phyloP scores from a whole-genome alignment of 1,140 invertebrate genomes.

The Drosophila fuyamai region DNA sequence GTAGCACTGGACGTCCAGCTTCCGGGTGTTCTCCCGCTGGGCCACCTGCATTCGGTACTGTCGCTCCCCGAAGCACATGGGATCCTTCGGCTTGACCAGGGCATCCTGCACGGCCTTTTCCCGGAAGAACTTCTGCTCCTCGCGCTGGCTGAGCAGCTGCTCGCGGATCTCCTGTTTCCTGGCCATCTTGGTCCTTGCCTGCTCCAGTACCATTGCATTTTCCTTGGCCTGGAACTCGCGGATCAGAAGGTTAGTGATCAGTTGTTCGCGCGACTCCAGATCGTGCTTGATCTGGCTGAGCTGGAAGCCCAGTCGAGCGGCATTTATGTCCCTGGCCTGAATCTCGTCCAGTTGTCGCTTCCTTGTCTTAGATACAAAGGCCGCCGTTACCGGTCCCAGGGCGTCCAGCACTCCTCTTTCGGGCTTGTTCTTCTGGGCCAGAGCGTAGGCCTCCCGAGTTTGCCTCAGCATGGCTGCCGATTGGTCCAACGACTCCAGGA shows the following conservation, averaged over 20 bases:
- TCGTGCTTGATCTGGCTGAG: constrained; percentile 40
- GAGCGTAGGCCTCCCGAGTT: not conserved
- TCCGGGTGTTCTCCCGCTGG: not conserved
- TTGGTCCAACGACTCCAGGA: constrained; percentile 40
- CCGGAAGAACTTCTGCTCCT: constrained; percentile 50
- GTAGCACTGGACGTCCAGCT: constrained; percentile 7
- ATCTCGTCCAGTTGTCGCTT: constrained; percentile 12
- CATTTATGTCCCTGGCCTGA: constrained; percentile 37
- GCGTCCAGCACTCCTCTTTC: constrained; percentile 56
- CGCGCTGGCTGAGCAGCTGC: constrained; percentile 45
- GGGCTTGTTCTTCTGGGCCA: not conserved
- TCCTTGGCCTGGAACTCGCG: constrained; percentile 50
- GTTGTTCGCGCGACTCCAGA: constrained; percentile 41
- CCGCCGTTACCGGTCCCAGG: constrained; percentile 32
- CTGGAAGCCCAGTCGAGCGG: constrained; percentile 33
- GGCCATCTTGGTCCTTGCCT: constrained; percentile 13
- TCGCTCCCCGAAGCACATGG: constrained; percentile 61
- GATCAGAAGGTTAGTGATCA: constrained; percentile 48
- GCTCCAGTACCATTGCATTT: constrained; percentile 19
- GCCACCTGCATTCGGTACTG: constrained; percentile 27
- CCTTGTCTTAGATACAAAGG: not conserved
- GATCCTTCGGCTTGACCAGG: constrained; percentile 16
- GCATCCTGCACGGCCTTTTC: constrained; percentile 24
- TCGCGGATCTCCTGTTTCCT: constrained; percentile 47
- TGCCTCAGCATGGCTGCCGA: constrained; percentile 22